These are phyloP conservation scores for Procavia capensis DNA, from an alignment of 2,113 vertebrate genomes.

Conservation along the genomic window DNA sequence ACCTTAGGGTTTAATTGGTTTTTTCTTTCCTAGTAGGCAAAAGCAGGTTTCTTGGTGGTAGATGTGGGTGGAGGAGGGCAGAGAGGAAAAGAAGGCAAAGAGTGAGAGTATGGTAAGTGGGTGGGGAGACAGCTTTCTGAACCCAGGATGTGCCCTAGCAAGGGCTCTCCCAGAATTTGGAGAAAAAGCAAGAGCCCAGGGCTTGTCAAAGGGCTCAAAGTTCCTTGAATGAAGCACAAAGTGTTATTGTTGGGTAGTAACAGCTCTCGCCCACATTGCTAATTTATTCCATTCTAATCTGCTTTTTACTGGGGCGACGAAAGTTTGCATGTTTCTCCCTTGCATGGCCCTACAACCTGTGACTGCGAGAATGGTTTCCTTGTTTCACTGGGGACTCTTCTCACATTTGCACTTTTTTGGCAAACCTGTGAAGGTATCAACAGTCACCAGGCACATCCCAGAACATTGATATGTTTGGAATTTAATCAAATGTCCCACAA, in stretches of 20 bases:
- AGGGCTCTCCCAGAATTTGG: not conserved
- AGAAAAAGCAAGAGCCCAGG: slow-evolving; percentile 27
- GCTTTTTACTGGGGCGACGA: slow-evolving; percentile 51
- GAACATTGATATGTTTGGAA: slow-evolving; percentile 78
- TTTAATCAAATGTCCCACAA: slow-evolving; percentile 69
- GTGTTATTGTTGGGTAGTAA: slow-evolving; percentile 58
- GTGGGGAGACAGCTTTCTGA: not conserved
- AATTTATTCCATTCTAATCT: slow-evolving; percentile 70
- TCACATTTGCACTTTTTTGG: slow-evolving; percentile 72
- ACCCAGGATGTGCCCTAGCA: not conserved
- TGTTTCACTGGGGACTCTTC: slow-evolving; percentile 39
- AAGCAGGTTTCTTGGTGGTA: not conserved
- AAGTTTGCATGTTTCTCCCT: slow-evolving; percentile 42
- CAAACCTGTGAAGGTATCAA: not conserved
- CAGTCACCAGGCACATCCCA: not conserved
- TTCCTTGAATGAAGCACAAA: slow-evolving; percentile 60
- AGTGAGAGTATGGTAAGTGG: not conserved
- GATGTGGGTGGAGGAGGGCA: not conserved
- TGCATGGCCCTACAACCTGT: not conserved
- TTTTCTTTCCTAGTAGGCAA: not conserved
- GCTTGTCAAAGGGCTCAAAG: not conserved
- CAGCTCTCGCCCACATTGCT: not conserved
- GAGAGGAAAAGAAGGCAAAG: not conserved
- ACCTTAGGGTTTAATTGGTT: not conserved
- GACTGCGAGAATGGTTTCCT: slow-evolving; percentile 62